Percentiles rank a stretch among this genome's conserved stretches.
Conservation (phyloP, 2,888 invertebrate genomes). For the Nineta flava region DNA sequence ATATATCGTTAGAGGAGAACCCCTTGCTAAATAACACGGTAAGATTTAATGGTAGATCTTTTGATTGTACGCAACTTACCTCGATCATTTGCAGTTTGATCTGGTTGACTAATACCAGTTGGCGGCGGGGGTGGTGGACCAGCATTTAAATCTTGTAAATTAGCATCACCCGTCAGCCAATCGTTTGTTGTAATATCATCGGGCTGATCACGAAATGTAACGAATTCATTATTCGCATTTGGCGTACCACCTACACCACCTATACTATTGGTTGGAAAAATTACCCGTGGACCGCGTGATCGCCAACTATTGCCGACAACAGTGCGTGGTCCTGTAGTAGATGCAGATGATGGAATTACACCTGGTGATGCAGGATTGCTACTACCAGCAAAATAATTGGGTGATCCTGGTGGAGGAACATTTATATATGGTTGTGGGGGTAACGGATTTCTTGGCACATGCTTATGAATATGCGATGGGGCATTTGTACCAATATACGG, state of each 20-base stretch:
- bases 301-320: not conserved
- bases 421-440: not conserved
- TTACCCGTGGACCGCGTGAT: constrained; percentile 25
- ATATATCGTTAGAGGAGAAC: too few relatives aligned
- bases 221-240: constrained; percentile 13
- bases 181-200: constrained; percentile 18
- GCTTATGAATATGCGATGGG: not conserved
- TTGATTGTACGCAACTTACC: not conserved
- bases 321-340: not conserved
- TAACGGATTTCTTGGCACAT: not conserved
- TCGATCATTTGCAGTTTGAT: not conserved
- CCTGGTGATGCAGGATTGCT: not conserved
- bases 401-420: constrained; percentile 1
- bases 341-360: not conserved
- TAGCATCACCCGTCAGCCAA: constrained; percentile 24
- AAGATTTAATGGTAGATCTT: too few relatives aligned
- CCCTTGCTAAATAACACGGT: too few relatives aligned
- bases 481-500: not conserved
- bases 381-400: not conserved
- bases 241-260: too few relatives aligned
- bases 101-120: too few relatives aligned
- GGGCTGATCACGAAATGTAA: constrained; percentile 24
- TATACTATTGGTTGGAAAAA: constrained; percentile 25
- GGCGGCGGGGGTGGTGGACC: constrained; percentile 25
- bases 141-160: constrained; percentile 41